Percentiles rank a stretch among this genome's conserved stretches.
Conservation (phyloP, 2,797 vertebrate genomes). For the Cyprinodon diabolis region DNA sequence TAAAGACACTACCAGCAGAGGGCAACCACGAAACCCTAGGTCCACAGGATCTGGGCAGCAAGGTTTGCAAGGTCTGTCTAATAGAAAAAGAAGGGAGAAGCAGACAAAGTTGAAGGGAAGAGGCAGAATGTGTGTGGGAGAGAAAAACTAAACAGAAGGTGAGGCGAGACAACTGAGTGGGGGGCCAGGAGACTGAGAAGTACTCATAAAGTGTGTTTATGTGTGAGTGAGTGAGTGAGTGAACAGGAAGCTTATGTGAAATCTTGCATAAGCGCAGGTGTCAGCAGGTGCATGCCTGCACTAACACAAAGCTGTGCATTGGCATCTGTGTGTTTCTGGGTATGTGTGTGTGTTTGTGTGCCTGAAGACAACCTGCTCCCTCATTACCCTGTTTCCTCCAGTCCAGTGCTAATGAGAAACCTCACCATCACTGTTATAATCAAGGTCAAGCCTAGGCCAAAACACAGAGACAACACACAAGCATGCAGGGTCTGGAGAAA, state of each 20-base stretch:
- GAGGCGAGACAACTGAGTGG: conserved; percentile 77
- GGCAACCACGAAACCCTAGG: conserved; percentile 57
- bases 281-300: conserved; percentile 74
- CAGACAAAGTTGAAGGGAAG: conserved; percentile 64
- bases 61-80: conserved; percentile 70
- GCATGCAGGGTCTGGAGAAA: conserved; percentile 26
- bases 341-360: conserved; percentile 41
- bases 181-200: conserved; percentile 72
- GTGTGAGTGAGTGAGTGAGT: conserved; percentile 20
- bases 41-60: conserved; percentile 56
- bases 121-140: conserved; percentile 73
- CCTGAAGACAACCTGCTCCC: conserved; percentile 70
- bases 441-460: conserved; percentile 81
- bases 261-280: conserved; percentile 77
- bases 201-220: conserved; percentile 44
- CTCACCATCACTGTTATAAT: conserved; percentile 74
- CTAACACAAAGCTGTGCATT: conserved; percentile 65
- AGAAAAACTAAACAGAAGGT: conserved; percentile 77
- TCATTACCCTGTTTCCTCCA: conserved; percentile 80
- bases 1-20: conserved; percentile 52
- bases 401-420: conserved; percentile 80
- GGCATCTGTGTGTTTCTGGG: conserved; percentile 47
- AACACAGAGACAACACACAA: conserved; percentile 35
- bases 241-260: conserved; percentile 57
- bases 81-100: conserved; percentile 70